These are phyloP conservation scores for Nymphalis polychloros DNA, from an alignment of 2,888 invertebrate species.

Conservation along the genomic window DNA sequence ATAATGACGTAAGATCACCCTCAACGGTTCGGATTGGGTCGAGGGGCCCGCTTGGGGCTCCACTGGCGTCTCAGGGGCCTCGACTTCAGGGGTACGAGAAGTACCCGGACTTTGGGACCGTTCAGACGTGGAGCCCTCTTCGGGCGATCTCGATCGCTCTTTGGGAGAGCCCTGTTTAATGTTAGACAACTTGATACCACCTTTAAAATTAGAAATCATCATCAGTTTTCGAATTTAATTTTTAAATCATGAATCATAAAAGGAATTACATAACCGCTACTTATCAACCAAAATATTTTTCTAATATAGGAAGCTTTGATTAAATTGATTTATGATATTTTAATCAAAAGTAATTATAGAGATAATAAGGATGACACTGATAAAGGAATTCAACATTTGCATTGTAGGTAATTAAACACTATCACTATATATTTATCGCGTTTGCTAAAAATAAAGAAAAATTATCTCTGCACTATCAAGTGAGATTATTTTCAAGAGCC, in stretches of 20 bases:
- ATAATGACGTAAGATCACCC: slow-evolving; percentile 78
- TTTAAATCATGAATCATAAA: not conserved
- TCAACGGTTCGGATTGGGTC: slow-evolving; percentile 63
- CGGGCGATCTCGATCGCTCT: slow-evolving; percentile 62
- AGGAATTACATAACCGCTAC: too few species aligned
- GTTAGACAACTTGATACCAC: slow-evolving; percentile 35
- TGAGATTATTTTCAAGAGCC: slow-evolving; percentile 7
- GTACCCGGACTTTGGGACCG: slow-evolving; percentile 53
- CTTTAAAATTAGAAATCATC: slow-evolving; percentile 13
- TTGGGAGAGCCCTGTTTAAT: slow-evolving; percentile 61
- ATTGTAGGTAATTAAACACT: slow-evolving; percentile 10
- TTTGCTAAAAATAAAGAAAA: slow-evolving; percentile 7
- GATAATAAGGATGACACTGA: slow-evolving; percentile 11
- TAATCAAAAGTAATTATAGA: not conserved
- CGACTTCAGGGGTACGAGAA: slow-evolving; percentile 49
- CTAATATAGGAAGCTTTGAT: too few species aligned
- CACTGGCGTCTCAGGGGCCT: slow-evolving; percentile 50
- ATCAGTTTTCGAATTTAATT: not conserved
- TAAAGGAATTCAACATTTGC: slow-evolving; percentile 78
- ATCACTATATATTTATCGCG: slow-evolving; percentile 1
- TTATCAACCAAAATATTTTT: too few species aligned
- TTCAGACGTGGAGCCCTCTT: slow-evolving; percentile 52
- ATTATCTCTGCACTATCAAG: slow-evolving; percentile 9
- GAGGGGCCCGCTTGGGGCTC: slow-evolving; percentile 69
- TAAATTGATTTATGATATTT: not conserved